Conservation (phyloP, 2,113 vertebrate species). For the Himantopus leucocephalus region DNA sequence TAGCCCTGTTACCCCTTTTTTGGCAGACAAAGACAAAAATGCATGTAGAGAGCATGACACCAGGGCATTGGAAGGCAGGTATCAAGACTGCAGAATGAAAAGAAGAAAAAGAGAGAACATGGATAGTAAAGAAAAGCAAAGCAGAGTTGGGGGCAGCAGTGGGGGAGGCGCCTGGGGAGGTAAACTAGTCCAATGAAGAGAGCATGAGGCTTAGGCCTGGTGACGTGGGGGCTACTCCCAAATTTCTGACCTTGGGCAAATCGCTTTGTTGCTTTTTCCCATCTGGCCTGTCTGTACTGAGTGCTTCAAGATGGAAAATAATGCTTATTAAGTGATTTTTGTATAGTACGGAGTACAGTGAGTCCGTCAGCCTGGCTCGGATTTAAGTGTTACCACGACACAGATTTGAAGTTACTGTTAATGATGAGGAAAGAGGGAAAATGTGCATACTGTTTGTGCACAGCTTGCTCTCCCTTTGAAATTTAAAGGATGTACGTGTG, state of each 20-base stretch:
- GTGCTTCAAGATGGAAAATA: not conserved
- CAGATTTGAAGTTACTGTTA: not conserved
- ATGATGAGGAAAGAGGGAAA: not conserved
- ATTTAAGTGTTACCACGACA: not conserved
- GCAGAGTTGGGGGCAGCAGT: rapidly evolving
- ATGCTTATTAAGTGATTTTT: not conserved
- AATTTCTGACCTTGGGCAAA: not conserved
- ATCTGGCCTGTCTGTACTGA: not conserved
- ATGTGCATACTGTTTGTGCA: rapidly evolving
- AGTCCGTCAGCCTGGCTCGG: not conserved
- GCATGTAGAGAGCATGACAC: not conserved
- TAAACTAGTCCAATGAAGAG: not conserved
- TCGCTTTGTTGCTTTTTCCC: not conserved
- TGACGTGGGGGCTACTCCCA: not conserved
- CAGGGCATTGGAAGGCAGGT: not conserved
- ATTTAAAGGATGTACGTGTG: not conserved
- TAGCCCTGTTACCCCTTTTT: not conserved
- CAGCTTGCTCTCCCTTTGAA: not conserved
- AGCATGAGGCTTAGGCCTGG: not conserved
- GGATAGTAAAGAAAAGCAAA: not conserved
- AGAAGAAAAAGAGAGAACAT: not conserved
- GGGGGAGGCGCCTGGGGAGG: not conserved
- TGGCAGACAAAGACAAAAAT: not conserved
- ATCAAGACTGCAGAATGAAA: not conserved
- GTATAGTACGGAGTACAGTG: not conserved